Percentiles rank a stretch among this genome's conserved stretches.
Conservation (phyloP, 2,113 vertebrate genomes). For the Benitochromis conjunctus region DNA sequence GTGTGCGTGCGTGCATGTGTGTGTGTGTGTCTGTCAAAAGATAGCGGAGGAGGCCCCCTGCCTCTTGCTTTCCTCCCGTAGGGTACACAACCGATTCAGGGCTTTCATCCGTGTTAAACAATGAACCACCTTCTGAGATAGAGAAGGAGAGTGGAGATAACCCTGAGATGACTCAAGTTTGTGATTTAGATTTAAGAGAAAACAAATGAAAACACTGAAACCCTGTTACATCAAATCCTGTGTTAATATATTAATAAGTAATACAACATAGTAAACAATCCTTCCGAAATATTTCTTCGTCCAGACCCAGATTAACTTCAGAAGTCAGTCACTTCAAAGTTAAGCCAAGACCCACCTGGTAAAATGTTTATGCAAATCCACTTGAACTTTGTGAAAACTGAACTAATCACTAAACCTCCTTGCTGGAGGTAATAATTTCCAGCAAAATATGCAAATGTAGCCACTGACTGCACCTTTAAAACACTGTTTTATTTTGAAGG, state of each 20-base stretch:
- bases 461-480: background rate
- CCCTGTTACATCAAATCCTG: background rate
- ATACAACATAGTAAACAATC: background rate
- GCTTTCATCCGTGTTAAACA: slow-evolving; percentile 56
- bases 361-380: background rate
- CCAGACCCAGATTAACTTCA: fast-evolving
- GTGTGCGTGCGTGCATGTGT: background rate
- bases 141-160: slow-evolving; percentile 9
- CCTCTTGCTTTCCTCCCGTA: slow-evolving; percentile 14
- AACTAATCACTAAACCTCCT: background rate
- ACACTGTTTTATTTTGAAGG: background rate
- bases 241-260: background rate
- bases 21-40: slow-evolving; percentile 43
- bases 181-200: background rate
- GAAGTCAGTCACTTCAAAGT: background rate
- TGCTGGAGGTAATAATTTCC: background rate
- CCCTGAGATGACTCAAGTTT: background rate
- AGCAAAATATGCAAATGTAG: background rate
- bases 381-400: background rate
- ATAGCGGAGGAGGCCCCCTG: slow-evolving; percentile 29
- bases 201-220: background rate
- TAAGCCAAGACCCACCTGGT: background rate
- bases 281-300: background rate
- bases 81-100: slow-evolving; percentile 23
- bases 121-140: slow-evolving; percentile 30